Percentiles rank a stretch among this genome's conserved stretches.
phyloP scores from a whole-genome alignment of 2,888 invertebrate genomes.

The Dyspetes luteomarginatus region DNA sequence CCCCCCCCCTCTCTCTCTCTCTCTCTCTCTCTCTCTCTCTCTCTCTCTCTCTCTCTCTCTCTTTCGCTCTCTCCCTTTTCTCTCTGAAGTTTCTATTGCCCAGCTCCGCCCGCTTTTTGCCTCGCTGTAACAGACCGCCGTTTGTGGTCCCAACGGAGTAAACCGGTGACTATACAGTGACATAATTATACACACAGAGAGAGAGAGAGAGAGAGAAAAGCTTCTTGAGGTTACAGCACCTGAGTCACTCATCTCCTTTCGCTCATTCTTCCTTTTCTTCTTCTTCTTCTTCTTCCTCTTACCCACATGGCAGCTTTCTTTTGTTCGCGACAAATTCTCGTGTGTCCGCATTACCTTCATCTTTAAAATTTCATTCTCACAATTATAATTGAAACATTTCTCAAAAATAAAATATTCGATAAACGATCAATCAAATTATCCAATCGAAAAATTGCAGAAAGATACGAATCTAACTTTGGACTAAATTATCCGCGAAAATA shows the following conservation, averaged over 20 bases:
- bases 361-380: neutral
- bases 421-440: too few relatives aligned
- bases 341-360: neutral
- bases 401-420: too few relatives aligned
- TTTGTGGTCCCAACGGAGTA: constrained; percentile 53
- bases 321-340: constrained; percentile 69
- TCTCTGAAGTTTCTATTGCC: constrained; percentile 36
- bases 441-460: too few relatives aligned
- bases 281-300: neutral
- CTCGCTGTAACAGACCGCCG: constrained; percentile 7
- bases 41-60: constrained; percentile 11
- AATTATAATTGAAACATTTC: constrained; percentile 8
- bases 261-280: neutral
- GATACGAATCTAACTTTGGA: too few relatives aligned
- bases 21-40: constrained; percentile 64
- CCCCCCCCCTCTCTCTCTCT: constrained; percentile 11
- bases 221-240: constrained; percentile 76
- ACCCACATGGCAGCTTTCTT: constrained; percentile 73
- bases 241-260: constrained; percentile 72
- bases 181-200: constrained; percentile 78
- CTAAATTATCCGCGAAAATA: too few relatives aligned
- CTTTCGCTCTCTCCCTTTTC: constrained; percentile 62
- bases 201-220: constrained; percentile 27
- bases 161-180: constrained; percentile 75
- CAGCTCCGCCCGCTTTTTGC: constrained; percentile 18